These are phyloP conservation scores for Tenualosa ilisha DNA, from an alignment of 2,797 vertebrate species.

Conservation along the genomic window DNA sequence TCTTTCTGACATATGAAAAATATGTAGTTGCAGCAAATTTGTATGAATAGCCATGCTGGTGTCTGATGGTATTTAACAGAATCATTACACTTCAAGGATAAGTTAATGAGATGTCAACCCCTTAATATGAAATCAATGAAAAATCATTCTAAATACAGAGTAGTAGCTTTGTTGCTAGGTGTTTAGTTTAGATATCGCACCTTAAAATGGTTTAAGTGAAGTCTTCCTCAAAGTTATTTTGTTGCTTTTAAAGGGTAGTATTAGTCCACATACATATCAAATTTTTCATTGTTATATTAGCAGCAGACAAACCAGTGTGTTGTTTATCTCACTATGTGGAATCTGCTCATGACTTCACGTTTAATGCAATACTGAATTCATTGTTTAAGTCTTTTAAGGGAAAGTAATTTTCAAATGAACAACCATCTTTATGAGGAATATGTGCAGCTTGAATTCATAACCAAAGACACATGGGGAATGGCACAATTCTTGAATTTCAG, in stretches of 20 bases:
- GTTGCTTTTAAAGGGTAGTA: neutral
- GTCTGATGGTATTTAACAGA: neutral
- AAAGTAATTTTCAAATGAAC: neutral
- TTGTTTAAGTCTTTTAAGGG: neutral
- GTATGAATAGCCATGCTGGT: neutral
- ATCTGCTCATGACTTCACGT: neutral
- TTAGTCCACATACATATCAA: constrained; percentile 3
- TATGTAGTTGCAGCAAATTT: neutral
- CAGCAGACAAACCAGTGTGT: neutral
- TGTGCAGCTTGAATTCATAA: constrained; percentile 37
- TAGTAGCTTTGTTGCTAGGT: neutral
- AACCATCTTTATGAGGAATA: neutral
- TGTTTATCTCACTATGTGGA: neutral
- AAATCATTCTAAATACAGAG: neutral
- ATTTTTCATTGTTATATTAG: neutral
- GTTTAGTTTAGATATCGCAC: neutral
- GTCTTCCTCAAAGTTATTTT: neutral
- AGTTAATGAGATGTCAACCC: neutral
- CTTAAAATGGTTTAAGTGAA: neutral
- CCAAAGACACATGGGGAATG: constrained; percentile 42
- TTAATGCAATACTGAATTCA: neutral
- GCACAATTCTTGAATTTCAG: neutral
- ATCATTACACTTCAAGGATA: neutral
- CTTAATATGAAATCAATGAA: neutral
- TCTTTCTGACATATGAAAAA: constrained; percentile 30